These are phyloP conservation scores for Rhinichthys klamathensis DNA, from an alignment of 2,113 vertebrate genomes.

Conservation along the genomic window DNA sequence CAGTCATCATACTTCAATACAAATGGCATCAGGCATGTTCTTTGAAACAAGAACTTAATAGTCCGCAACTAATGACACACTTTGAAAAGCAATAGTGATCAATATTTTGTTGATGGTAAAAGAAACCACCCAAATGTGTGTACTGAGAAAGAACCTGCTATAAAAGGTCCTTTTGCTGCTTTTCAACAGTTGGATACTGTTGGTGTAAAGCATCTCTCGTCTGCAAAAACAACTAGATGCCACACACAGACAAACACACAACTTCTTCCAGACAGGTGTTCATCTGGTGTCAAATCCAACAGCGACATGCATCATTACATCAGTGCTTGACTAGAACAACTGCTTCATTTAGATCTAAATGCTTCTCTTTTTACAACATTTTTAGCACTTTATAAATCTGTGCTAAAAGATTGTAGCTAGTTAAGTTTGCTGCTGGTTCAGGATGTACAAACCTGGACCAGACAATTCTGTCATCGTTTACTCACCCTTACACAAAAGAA, in stretches of 20 bases:
- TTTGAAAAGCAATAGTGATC: background rate
- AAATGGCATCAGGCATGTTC: background rate
- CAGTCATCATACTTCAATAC: background rate
- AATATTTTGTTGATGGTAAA: background rate
- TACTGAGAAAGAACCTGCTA: background rate
- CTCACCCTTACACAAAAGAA: background rate
- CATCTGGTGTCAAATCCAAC: background rate
- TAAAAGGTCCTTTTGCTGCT: background rate
- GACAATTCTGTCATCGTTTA: background rate
- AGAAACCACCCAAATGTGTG: background rate
- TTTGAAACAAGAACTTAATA: background rate
- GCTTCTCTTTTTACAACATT: background rate
- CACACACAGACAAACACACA: constrained; percentile 20
- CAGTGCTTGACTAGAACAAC: constrained; percentile 1
- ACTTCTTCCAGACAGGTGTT: constrained; percentile 7
- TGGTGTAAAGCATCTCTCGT: background rate
- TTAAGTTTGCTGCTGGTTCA: background rate
- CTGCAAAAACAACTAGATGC: constrained; percentile 3
- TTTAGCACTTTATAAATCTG: background rate
- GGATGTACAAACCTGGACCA: background rate
- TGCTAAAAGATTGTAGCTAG: background rate
- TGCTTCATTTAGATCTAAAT: background rate
- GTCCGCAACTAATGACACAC: background rate
- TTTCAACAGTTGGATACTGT: constrained; percentile 10
- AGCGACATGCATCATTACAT: background rate